A percentile compares a stretch with the other conserved stretches of the same genome.
These are phyloP conservation scores for Clavelina lepadiformis DNA, from an alignment of 23 tunicate species.

Conservation along the genomic window DNA sequence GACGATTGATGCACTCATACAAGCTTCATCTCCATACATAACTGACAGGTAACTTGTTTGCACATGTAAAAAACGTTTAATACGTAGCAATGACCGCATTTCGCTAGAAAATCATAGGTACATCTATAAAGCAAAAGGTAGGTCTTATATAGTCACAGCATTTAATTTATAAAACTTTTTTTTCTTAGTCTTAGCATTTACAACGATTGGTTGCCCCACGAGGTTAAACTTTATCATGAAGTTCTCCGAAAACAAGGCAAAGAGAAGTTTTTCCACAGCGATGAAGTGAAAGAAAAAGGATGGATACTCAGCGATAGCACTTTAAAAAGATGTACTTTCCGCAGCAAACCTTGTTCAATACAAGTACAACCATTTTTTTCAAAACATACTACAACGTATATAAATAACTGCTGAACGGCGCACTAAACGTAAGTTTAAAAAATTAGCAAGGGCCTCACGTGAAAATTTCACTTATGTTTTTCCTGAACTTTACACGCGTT, in stretches of 20 bases:
- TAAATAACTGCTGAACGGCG: no score
- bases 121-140: no score
- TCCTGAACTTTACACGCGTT: slow-evolving; percentile 29
- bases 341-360: slow-evolving; percentile 25
- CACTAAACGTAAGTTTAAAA: no score
- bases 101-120: no score
- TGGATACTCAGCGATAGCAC: slow-evolving; percentile 44
- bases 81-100: no score
- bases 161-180: no score
- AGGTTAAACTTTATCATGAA: slow-evolving; percentile 19
- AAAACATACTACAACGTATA: no score
- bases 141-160: no score
- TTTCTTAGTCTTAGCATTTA: slow-evolving; percentile 9
- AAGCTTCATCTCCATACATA: slow-evolving; percentile 35
- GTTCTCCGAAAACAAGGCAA: neutral
- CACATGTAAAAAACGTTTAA: no score
- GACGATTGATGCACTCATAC: slow-evolving; percentile 33
- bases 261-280: slow-evolving; percentile 21
- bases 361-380: no score
- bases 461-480: neutral
- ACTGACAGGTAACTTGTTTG: slow-evolving; percentile 7
- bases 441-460: no score
- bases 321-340: slow-evolving; percentile 18
- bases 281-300: slow-evolving; percentile 29
- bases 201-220: slow-evolving; percentile 21